These are phyloP conservation scores for Hydrolagus colliei DNA, from an alignment of 2,797 vertebrate species.

Conservation along the genomic window DNA sequence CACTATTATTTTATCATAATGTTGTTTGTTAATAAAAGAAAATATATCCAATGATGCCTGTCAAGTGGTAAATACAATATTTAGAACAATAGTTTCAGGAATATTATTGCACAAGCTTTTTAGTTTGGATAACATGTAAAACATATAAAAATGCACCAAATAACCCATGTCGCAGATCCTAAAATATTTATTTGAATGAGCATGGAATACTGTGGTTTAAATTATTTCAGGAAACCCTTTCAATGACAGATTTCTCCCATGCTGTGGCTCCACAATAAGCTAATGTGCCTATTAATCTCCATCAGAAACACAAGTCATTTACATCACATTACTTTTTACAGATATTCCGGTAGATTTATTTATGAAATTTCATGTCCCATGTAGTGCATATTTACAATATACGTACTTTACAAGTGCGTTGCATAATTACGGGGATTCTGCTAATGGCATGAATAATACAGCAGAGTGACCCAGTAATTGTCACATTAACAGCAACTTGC, in stretches of 20 bases:
- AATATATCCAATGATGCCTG: neutral
- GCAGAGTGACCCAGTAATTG: no score
- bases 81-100: slow-evolving; percentile 8
- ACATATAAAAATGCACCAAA: neutral
- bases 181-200: neutral
- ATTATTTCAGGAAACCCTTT: neutral
- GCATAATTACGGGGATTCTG: neutral
- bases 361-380: neutral
- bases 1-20: neutral
- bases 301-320: neutral
- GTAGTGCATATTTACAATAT: neutral
- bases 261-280: neutral
- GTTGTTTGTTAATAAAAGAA: neutral
- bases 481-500: no score
- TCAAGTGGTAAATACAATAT: neutral
- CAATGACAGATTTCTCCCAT: neutral
- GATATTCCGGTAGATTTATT: neutral
- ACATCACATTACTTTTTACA: neutral
- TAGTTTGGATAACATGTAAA: neutral
- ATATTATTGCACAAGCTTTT: neutral
- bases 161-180: neutral
- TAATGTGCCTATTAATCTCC: neutral
- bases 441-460: neutral
- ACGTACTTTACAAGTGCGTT: neutral
- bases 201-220: neutral